Base-by-base conservation (phyloP, 1,140 invertebrate species). In the Brachionus plicatilis region DNA sequence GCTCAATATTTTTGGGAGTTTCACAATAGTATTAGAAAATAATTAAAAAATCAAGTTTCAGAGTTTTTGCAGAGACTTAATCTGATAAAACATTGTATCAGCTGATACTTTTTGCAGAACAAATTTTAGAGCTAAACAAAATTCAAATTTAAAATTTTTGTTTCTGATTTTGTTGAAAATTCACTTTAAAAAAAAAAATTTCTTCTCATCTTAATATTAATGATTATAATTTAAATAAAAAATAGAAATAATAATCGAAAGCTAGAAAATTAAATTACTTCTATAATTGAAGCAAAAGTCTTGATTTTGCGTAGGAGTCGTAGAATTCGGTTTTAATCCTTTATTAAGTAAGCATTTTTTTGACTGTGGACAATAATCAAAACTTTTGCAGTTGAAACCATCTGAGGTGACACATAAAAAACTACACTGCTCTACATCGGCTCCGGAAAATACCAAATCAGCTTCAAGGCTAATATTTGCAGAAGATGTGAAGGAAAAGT, bases 331-430 rank as follows among this genome's bases (percentile, higher is more conserved):
- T 11, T 76, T 76, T 7, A 50, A 7, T 24, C 72, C 72, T 76
- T 47, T 65, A 27, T 82, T 82, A 1, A 82, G 17, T 47, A 82
- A 27, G 20, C 79, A 82, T 45, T 68, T 60, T 66, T 68, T 82
- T 29, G 33, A 37, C 9, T n/a, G 1, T 24, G 79, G 53, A 43
- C 79, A 82, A 45, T 65, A 82, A 20, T 82, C 53, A 45, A 82
- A 82, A 14, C 79, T 82, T 41, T 65, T 68, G 14, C 79, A 82
- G 33, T 82, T 82, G 65, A 82, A 82, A 20, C 53, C 53, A 68
- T 82, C 79, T 17, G 79, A 60, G 9, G 33, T 65, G 12, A 82
- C 79, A 82, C 79, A 82, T 27, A 45, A 37, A 41, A 60, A 45
- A 37, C 79, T 82, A 9, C 79, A 82, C 45, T 82, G 79, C 17